Evolutionary conservation across 2,888 invertebrate species (phyloP).

Genomic region (Listrodromus nycthemerus): DNA sequence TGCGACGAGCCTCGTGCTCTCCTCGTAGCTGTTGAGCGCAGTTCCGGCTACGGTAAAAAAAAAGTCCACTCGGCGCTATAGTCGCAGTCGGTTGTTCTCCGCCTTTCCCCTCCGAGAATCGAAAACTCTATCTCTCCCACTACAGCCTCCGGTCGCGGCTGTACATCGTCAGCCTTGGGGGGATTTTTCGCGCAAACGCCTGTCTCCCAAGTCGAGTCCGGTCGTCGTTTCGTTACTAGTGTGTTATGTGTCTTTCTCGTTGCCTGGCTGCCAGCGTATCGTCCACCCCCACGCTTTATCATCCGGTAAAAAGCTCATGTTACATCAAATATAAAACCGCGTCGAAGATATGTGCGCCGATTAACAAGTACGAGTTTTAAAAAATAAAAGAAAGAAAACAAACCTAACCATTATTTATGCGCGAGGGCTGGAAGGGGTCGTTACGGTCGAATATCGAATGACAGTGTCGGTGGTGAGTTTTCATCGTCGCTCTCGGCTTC

Average conservation of each 20-base stretch:
- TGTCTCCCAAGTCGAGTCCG: conserved; percentile 41
- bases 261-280: conserved; percentile 65
- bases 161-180: conserved; percentile 44
- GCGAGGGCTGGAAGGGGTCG: conserved; percentile 1
- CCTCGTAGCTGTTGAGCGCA: conserved; percentile 4
- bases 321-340: background rate
- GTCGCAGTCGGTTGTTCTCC: background rate
- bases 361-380: conserved; percentile 5
- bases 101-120: background rate
- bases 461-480: conserved; percentile 38
- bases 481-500: conserved; percentile 27
- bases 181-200: conserved; percentile 59
- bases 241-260: conserved; percentile 66
- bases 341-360: conserved; percentile 36
- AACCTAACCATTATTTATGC: conserved; percentile 11
- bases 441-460: conserved; percentile 28
- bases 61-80: background rate
- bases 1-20: background rate
- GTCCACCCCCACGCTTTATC: conserved; percentile 57
- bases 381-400: background rate
- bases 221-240: conserved; percentile 37
- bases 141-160: conserved; percentile 28
- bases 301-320: conserved; percentile 51
- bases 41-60: background rate
- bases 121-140: background rate